Percentiles rank a stretch among this genome's conserved stretches.
Conservation (phyloP, 2,797 vertebrate genomes). For the Centroberyx gerrardi region DNA sequence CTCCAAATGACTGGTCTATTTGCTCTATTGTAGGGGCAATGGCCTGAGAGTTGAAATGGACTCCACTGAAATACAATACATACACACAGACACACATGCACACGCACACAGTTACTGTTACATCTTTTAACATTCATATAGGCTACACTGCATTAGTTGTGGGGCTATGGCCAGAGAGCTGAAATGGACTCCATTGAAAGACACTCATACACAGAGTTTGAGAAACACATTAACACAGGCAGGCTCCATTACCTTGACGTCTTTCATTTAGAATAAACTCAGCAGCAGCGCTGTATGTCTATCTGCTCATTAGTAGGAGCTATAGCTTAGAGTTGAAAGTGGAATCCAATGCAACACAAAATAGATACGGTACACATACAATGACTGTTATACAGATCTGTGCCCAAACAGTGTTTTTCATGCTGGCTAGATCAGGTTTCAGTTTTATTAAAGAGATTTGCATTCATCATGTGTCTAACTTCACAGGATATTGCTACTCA, state of each 20-base stretch:
- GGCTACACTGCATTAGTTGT: constrained; percentile 29
- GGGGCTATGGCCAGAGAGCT: constrained; percentile 9
- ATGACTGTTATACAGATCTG: background rate
- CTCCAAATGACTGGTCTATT: constrained; percentile 99
- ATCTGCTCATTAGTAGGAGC: constrained; percentile 92
- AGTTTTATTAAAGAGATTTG: constrained; percentile 3
- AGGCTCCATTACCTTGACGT: constrained; percentile 12
- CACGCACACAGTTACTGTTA: constrained; percentile 8
- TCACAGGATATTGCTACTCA: constrained; percentile 81
- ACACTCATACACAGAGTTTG: constrained; percentile 12
- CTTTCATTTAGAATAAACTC: background rate
- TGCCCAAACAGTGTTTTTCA: background rate
- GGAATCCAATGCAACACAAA: constrained; percentile 85
- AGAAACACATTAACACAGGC: constrained; percentile 28
- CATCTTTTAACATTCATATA: constrained; percentile 22
- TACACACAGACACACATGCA: constrained; percentile 15
- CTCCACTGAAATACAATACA: constrained; percentile 90
- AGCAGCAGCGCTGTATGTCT: constrained; percentile 61
- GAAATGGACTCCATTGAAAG: constrained; percentile 18
- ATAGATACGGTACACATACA: background rate
- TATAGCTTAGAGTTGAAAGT: constrained; percentile 92
- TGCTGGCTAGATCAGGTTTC: background rate
- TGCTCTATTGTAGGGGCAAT: constrained; percentile 99
- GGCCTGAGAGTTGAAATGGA: constrained; percentile 99
- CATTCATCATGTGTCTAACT: background rate